These are phyloP conservation scores for Apis laboriosa DNA, from an alignment of 1,140 invertebrate species.

Conservation along the genomic window DNA sequence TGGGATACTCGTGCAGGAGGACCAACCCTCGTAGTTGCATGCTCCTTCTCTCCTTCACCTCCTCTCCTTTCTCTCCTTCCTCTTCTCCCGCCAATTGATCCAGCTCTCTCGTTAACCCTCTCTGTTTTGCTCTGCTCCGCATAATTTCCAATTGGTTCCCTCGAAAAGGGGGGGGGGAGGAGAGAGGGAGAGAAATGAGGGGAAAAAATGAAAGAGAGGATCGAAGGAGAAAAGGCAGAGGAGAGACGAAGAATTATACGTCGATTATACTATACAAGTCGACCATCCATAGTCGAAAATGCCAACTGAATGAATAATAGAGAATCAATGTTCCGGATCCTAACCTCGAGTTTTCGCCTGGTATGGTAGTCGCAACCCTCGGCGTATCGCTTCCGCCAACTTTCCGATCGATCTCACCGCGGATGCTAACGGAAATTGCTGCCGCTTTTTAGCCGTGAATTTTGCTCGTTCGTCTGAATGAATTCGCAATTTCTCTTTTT, in stretches of 20 bases:
- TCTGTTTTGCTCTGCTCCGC: constrained; percentile 36
- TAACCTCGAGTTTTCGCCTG: background rate
- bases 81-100: background rate
- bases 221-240: no score
- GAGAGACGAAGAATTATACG: background rate
- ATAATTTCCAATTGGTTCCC: constrained; percentile 45
- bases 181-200: background rate
- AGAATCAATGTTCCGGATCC: constrained; percentile 60
- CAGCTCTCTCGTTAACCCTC: background rate
- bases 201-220: background rate
- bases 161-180: background rate
- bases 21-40: constrained; percentile 50
- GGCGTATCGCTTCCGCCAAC: background rate
- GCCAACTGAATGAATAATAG: constrained; percentile 65
- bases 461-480: background rate
- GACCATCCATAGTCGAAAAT: constrained; percentile 62
- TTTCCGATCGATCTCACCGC: background rate
- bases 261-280: constrained; percentile 34
- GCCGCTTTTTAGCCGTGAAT: background rate
- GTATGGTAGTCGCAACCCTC: constrained; percentile 1
- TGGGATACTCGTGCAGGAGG: constrained; percentile 60
- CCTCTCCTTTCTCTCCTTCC: background rate
- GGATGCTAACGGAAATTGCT: background rate
- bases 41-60: constrained; percentile 28
- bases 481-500: background rate